Conservation (phyloP, 2,113 vertebrate genomes). For the Strix uralensis region DNA sequence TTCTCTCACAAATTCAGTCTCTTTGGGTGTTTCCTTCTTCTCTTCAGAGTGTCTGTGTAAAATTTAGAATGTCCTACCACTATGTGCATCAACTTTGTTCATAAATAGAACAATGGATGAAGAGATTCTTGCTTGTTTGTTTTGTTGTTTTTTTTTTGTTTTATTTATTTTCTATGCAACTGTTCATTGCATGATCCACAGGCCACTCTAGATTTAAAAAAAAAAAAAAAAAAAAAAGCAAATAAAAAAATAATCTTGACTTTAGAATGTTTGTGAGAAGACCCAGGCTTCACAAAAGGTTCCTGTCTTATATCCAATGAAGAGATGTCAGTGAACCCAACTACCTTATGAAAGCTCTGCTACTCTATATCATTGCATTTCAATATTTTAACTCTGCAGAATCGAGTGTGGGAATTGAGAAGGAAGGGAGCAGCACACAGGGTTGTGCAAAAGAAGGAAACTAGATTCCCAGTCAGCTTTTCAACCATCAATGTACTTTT, state of each 20-base stretch:
- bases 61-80: neutral
- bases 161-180: no score
- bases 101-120: neutral
- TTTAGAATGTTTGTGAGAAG: neutral
- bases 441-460: neutral
- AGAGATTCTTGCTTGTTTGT: neutral
- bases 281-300: neutral
- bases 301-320: neutral
- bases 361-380: neutral
- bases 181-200: neutral
- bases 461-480: neutral
- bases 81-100: neutral
- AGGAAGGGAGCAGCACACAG: neutral
- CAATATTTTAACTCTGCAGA: neutral
- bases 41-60: neutral
- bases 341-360: neutral
- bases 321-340: neutral
- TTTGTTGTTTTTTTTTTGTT: neutral
- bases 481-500: rapidly evolving
- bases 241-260: no score
- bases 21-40: neutral
- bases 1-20: neutral
- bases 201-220: neutral
- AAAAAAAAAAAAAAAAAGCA: neutral
- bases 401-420: neutral